Evolutionary conservation across 2,888 invertebrate species (phyloP).

Genomic region (Coleophora deauratella): DNA sequence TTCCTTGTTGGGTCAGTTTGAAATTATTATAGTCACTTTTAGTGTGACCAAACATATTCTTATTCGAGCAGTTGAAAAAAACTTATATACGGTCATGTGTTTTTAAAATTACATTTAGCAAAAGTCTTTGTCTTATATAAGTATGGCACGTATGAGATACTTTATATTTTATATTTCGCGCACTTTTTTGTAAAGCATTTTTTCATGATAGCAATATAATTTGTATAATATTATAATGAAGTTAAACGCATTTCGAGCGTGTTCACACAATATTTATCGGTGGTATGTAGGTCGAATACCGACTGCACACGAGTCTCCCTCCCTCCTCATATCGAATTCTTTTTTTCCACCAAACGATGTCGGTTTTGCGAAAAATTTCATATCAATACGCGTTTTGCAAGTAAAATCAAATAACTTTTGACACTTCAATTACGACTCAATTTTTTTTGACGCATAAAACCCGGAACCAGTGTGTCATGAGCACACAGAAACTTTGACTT

Average conservation of each 20-base stretch:
- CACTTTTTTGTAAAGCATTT: conserved; percentile 11
- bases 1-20: too few species aligned
- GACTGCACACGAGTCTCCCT: conserved; percentile 59
- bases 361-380: conserved; percentile 67
- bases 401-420: conserved; percentile 74
- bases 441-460: conserved; percentile 44
- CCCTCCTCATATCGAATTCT: conserved; percentile 66
- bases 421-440: conserved; percentile 71
- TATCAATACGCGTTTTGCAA: conserved; percentile 69
- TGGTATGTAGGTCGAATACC: conserved; percentile 65
- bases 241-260: not conserved
- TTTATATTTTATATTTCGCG: too few species aligned
- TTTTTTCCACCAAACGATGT: conserved; percentile 63
- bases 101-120: too few species aligned
- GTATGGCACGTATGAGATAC: too few species aligned
- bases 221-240: not conserved
- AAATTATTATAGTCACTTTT: too few species aligned
- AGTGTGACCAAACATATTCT: too few species aligned
- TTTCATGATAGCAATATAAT: not conserved
- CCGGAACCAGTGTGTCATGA: conserved; percentile 55
- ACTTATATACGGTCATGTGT: too few species aligned
- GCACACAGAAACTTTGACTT: conserved; percentile 54
- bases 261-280: conserved; percentile 28
- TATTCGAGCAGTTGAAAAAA: too few species aligned
- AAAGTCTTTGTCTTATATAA: too few species aligned